Evolutionary conservation across 2,797 vertebrate species (phyloP), one percentile per base, ranked within the genome.

Genomic region (Macropus fuliginosus): DNA sequence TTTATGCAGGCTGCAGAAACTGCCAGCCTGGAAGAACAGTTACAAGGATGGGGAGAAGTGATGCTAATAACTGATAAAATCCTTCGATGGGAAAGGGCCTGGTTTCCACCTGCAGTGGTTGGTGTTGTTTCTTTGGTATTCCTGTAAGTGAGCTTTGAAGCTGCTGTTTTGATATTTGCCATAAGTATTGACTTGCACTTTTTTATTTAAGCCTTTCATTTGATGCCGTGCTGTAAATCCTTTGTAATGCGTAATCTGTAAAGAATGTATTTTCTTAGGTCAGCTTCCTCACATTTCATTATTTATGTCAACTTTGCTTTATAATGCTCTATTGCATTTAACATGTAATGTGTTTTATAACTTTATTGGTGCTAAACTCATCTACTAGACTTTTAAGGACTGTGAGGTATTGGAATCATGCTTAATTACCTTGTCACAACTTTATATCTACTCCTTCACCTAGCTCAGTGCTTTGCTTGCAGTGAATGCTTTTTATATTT

Each of bases 11-110:
- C 99, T 96, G 98, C 99, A 95, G 99, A 99, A 98, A 99, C 99
- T 11, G 99, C 99, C 12, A 99, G 99, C 98, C 99, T 99, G 97
- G 99, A 99, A 97, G 99, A 99, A 98, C 99, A 99, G 95, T 98
- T 99, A 97, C 99, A 99, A 98, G 99, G 99, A 98, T 99, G 99
- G 99, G 99, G 99, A 57, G 99, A 99, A 97, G 99, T 99, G 98
- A 99, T 99, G 98, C 98, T 99, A 97, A 98, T 99, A 4, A 99
- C 99, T 0, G 99, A 99, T 96, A 99, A 99, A 50, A 98, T 99
- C 91, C 98, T 99, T 92, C 99, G 99, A n/a, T 99, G 99, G 99
- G 99, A 99, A 98, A 99, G 99, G 98, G 98, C 99, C 2, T 99
- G 99, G 99, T 99, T 99, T 98, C 99, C 99, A 2, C 99, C 98